These are phyloP conservation scores for Selenia dentaria DNA, from an alignment of 2,888 invertebrate genomes.

Conservation along the genomic window DNA sequence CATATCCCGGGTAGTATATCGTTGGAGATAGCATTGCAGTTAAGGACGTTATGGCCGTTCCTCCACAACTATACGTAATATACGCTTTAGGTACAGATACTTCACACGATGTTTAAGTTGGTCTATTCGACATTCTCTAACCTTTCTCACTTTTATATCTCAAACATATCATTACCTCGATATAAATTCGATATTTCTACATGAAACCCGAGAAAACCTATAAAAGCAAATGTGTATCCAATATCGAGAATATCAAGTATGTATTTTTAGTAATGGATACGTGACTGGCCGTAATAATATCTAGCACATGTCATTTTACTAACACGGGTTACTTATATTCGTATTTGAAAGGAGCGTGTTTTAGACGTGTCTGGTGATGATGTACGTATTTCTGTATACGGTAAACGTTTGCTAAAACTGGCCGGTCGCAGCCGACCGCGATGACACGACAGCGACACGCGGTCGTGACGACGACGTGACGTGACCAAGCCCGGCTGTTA, in stretches of 20 bases:
- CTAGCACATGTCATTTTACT: slow-evolving; percentile 19
- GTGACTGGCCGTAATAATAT: slow-evolving; percentile 24
- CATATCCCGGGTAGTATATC: slow-evolving; percentile 48
- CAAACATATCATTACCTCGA: slow-evolving; percentile 10
- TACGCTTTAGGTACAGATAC: no score
- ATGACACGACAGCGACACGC: slow-evolving; percentile 8
- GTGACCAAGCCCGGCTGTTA: slow-evolving; percentile 29
- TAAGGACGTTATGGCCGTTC: slow-evolving; percentile 54
- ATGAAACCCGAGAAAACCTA: slow-evolving; percentile 15
- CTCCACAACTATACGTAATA: slow-evolving; percentile 47
- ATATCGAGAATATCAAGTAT: slow-evolving; percentile 25
- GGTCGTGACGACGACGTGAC: slow-evolving; percentile 12
- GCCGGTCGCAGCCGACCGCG: slow-evolving; percentile 39
- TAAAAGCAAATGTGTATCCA: slow-evolving; percentile 21
- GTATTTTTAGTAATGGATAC: slow-evolving; percentile 20
- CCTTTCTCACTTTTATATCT: no score
- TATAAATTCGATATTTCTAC: slow-evolving; percentile 18
- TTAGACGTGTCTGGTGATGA: slow-evolving; percentile 47
- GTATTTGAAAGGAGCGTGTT: slow-evolving; percentile 46
- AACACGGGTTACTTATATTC: slow-evolving; percentile 41
- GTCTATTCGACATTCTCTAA: no score
- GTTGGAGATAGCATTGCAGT: slow-evolving; percentile 59
- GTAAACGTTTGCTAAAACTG: slow-evolving; percentile 52
- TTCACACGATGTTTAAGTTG: no score
- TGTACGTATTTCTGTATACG: slow-evolving; percentile 37